These are phyloP conservation scores for Harmothoe impar DNA, from an alignment of 2,888 invertebrate species.

Conservation along the genomic window DNA sequence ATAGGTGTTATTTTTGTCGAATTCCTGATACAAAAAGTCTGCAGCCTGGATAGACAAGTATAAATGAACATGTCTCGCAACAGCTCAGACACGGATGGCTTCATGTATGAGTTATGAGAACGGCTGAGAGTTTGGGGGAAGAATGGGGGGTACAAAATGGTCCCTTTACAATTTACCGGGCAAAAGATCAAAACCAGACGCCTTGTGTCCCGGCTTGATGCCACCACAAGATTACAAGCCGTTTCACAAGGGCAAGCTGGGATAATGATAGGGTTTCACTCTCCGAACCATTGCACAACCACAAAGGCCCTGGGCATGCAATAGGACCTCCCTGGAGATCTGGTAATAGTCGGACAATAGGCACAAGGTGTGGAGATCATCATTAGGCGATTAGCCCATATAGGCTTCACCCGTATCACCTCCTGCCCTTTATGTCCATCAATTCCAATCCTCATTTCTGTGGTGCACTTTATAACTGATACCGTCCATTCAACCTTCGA, in stretches of 20 bases:
- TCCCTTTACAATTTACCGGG: conserved; percentile 4
- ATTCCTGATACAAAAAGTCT: too few species aligned
- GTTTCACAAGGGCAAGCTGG: neutral
- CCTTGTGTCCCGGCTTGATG: neutral
- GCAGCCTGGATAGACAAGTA: too few species aligned
- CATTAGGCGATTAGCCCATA: neutral
- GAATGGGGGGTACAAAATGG: too few species aligned
- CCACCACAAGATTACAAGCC: neutral
- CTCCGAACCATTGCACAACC: neutral
- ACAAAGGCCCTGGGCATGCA: neutral
- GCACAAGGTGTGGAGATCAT: neutral
- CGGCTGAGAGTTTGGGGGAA: too few species aligned
- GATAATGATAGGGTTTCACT: neutral
- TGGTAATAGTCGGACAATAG: neutral
- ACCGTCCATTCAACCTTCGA: too few species aligned
- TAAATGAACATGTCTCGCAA: too few species aligned
- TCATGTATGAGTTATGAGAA: too few species aligned
- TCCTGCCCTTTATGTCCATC: neutral
- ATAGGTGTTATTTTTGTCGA: too few species aligned
- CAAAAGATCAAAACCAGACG: conserved; percentile 1
- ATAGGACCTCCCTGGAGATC: neutral
- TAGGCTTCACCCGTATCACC: neutral
- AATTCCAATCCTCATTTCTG: too few species aligned
- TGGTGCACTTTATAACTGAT: too few species aligned
- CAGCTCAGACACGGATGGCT: too few species aligned